phyloP scores from a whole-genome alignment of 2,888 invertebrate species.

The Ophion obscuratus region DNA sequence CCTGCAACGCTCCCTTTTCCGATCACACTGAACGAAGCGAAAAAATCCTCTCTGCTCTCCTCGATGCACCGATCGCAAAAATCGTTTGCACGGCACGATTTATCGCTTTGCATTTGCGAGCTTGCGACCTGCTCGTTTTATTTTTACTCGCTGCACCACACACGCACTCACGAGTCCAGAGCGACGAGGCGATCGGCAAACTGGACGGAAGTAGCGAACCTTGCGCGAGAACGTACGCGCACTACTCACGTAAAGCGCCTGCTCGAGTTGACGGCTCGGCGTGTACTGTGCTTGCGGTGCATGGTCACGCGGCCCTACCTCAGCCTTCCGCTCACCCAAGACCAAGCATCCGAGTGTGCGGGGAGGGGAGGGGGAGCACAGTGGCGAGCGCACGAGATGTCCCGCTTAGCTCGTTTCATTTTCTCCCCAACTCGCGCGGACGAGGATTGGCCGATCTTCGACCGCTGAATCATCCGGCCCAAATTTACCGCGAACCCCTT shows the following conservation, averaged over 20 bases:
- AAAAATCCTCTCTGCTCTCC: too few species aligned
- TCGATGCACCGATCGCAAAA: too few species aligned
- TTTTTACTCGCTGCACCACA: too few species aligned
- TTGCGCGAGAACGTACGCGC: conserved; percentile 24
- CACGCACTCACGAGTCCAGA: neutral
- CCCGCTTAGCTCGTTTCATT: conserved; percentile 57
- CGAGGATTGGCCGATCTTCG: conserved; percentile 45
- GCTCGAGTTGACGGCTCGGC: conserved; percentile 58
- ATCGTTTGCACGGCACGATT: too few species aligned
- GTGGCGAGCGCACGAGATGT: neutral
- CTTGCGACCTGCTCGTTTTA: too few species aligned
- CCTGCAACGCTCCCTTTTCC: too few species aligned
- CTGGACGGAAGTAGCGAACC: neutral
- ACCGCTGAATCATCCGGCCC: neutral
- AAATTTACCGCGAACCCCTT: neutral
- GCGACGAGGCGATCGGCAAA: neutral
- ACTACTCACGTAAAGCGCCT: conserved; percentile 46
- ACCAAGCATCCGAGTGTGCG: conserved; percentile 1
- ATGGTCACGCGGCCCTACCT: neutral
- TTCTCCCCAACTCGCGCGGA: conserved; percentile 19
- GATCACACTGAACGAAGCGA: too few species aligned
- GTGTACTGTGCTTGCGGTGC: conserved; percentile 33
- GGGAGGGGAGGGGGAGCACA: too few species aligned
- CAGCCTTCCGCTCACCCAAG: neutral
- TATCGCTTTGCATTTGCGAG: too few species aligned